A percentile compares a stretch with the other conserved stretches of the same genome.
These are phyloP conservation scores for Iphiclides podalirius DNA, from an alignment of 2,888 invertebrate species.

Conservation along the genomic window DNA sequence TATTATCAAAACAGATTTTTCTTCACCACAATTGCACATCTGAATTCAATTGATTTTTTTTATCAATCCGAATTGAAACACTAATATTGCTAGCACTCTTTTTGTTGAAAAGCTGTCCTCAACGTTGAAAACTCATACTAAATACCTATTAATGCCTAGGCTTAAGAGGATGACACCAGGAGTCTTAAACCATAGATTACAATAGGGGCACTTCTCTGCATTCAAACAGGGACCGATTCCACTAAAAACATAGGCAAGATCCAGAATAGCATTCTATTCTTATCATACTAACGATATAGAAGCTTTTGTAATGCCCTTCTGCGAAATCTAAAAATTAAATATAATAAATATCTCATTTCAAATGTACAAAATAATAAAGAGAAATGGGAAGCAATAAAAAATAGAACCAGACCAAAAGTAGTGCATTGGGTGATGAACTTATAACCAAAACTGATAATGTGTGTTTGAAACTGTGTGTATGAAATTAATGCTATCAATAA, in stretches of 20 bases:
- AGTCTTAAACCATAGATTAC: conserved; percentile 5
- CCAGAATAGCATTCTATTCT: background rate
- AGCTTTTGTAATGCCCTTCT: background rate
- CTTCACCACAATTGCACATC: background rate
- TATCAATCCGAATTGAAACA: background rate
- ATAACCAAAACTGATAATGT: too few species aligned
- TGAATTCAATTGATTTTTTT: background rate
- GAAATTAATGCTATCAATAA: too few species aligned
- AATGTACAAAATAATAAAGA: too few species aligned
- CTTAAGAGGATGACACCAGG: background rate
- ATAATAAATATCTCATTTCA: too few species aligned
- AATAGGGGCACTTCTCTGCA: background rate
- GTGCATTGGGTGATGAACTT: too few species aligned
- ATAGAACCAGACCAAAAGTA: too few species aligned
- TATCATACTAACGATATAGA: conserved; percentile 1
- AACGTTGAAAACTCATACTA: background rate
- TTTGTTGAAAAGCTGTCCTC: conserved; percentile 2
- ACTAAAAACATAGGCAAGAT: background rate
- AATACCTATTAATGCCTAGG: background rate
- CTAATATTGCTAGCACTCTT: background rate
- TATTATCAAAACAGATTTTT: background rate
- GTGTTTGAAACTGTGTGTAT: too few species aligned
- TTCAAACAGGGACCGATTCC: background rate
- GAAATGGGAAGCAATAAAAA: too few species aligned
- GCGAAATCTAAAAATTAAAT: background rate